Conservation (phyloP, 1,140 invertebrate genomes). For the Lerema accius region DNA sequence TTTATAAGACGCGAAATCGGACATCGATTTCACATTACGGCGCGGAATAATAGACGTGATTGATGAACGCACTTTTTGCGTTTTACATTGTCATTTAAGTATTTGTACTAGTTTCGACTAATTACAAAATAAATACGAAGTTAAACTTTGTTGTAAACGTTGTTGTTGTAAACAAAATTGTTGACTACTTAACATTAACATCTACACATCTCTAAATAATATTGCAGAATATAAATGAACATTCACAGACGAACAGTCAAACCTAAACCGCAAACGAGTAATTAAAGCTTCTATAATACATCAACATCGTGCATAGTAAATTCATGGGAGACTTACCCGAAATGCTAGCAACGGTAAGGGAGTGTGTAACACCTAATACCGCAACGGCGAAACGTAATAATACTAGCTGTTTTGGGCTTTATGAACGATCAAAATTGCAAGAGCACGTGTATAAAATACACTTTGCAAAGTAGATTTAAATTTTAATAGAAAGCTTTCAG, state of each 20-base stretch:
- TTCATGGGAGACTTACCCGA: conserved; percentile 71
- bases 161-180: no score
- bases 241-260: conserved; percentile 44
- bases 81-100: conserved; percentile 16
- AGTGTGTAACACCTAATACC: conserved; percentile 76
- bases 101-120: no score
- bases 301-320: conserved; percentile 77
- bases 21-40: conserved; percentile 63
- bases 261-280: conserved; percentile 73
- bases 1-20: conserved; percentile 53
- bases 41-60: conserved; percentile 46
- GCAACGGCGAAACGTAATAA: conserved; percentile 77
- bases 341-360: conserved; percentile 65
- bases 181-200: no score
- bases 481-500: conserved; percentile 82
- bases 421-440: conserved; percentile 82
- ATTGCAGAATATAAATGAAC: conserved; percentile 15
- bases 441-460: conserved; percentile 82
- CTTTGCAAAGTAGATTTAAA: conserved; percentile 83
- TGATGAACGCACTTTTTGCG: conserved; percentile 35
- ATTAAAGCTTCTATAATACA: conserved; percentile 78
- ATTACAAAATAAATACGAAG: no score
- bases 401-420: conserved; percentile 77
- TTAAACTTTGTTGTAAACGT: no score
- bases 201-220: neutral